Conservation (phyloP, 2,113 vertebrate species). For the Nettapus auritus region DNA sequence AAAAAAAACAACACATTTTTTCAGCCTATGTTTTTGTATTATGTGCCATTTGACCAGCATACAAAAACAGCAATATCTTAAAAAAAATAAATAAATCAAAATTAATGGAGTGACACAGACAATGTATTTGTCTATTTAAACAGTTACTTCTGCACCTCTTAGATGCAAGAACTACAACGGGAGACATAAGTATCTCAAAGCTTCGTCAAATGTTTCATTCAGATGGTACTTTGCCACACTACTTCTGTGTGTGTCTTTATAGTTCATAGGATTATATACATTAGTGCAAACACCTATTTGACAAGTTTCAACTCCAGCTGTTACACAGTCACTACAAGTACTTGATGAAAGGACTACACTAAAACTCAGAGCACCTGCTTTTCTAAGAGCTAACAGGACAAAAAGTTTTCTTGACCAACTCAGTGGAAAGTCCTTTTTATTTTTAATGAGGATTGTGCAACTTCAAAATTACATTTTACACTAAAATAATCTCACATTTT, state of each 20-base stretch:
- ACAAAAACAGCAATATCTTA: not conserved
- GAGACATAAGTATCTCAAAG: not conserved
- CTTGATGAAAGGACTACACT: conserved; percentile 9
- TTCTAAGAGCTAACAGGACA: not conserved
- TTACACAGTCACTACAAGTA: conserved; percentile 6
- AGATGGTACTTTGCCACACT: not conserved
- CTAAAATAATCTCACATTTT: not conserved
- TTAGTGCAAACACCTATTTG: conserved; percentile 4
- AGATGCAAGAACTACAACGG: not conserved
- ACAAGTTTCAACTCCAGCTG: conserved; percentile 50
- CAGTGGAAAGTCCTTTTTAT: not conserved
- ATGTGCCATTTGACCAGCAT: not conserved
- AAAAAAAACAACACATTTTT: not conserved
- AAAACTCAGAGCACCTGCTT: not conserved
- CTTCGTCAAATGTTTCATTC: conserved; percentile 5
- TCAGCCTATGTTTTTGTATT: not conserved
- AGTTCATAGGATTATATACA: not conserved
- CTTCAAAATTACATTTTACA: not conserved
- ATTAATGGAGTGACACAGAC: not conserved
- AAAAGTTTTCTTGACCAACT: conserved; percentile 3
- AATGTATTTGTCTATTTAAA: not conserved
- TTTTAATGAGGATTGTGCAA: not conserved
- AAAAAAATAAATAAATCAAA: not conserved
- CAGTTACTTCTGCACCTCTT: not conserved
- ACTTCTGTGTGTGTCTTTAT: not conserved